Conservation (phyloP, 2,113 vertebrate genomes). For the Cathartes aura region DNA sequence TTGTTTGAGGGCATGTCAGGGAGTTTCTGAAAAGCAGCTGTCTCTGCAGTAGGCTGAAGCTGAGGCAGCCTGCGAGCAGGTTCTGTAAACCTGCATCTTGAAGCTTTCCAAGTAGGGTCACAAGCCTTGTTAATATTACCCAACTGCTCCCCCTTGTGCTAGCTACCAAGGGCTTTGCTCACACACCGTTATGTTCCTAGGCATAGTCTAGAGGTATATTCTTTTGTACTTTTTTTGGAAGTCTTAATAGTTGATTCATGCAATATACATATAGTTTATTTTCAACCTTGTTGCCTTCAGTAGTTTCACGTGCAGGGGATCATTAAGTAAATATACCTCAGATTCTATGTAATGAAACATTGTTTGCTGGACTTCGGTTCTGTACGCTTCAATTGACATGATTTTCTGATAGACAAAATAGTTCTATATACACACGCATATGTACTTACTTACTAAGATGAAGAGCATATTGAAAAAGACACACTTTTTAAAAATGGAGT, state of each 20-base stretch:
- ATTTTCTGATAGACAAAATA: neutral
- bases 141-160: constrained; percentile 58
- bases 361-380: neutral
- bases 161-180: neutral
- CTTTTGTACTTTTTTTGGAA: fast-evolving
- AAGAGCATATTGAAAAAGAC: fast-evolving
- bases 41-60: neutral
- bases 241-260: fast-evolving
- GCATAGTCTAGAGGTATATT: fast-evolving
- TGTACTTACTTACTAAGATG: neutral
- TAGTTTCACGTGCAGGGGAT: neutral
- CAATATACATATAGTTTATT: fast-evolving
- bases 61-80: neutral
- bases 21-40: neutral
- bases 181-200: fast-evolving
- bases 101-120: fast-evolving
- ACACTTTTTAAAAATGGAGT: neutral
- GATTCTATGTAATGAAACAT: neutral
- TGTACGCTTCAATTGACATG: fast-evolving
- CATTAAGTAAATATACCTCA: neutral
- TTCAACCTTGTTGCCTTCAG: neutral
- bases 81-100: neutral
- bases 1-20: fast-evolving
- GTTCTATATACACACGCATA: neutral
- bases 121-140: neutral